These are phyloP conservation scores for Ethmia dodecea DNA, from an alignment of 2,888 invertebrate species.

Conservation along the genomic window DNA sequence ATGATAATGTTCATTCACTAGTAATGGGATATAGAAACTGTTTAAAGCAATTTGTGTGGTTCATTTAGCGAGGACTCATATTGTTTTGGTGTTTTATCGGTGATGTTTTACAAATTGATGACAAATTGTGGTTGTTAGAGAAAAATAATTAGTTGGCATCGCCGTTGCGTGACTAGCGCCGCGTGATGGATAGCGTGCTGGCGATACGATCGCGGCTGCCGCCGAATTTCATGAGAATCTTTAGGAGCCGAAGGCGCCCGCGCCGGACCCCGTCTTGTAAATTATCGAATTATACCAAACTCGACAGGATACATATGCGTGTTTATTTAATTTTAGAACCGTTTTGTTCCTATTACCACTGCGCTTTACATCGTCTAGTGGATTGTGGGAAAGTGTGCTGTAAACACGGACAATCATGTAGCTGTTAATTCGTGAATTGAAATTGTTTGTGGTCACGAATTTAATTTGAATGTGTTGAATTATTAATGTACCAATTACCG, in stretches of 20 bases:
- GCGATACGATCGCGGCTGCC: constrained; percentile 59
- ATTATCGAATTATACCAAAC: constrained; percentile 65
- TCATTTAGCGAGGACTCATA: constrained; percentile 19
- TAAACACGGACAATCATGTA: constrained; percentile 41
- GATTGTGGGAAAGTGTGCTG: constrained; percentile 49
- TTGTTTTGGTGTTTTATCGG: constrained; percentile 25
- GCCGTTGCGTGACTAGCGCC: constrained; percentile 54
- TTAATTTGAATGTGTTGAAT: constrained; percentile 50
- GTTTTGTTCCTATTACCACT: constrained; percentile 60
- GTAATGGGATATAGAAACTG: background rate
- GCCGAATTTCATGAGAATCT: constrained; percentile 67
- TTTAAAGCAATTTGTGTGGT: constrained; percentile 11
- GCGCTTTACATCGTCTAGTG: constrained; percentile 36
- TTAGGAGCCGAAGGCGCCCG: constrained; percentile 53
- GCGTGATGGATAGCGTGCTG: constrained; percentile 65
- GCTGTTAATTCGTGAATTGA: constrained; percentile 37
- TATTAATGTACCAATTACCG: constrained; percentile 38
- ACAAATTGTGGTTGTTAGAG: constrained; percentile 51
- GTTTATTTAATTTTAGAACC: constrained; percentile 66
- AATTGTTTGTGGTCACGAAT: constrained; percentile 53
- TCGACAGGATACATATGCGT: constrained; percentile 54
- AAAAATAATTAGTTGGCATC: constrained; percentile 51
- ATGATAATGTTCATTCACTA: constrained; percentile 1
- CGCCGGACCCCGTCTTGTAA: constrained; percentile 45
- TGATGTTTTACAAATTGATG: constrained; percentile 43